A percentile compares a stretch with the other conserved stretches of the same genome.
Conservation (phyloP, 2,797 vertebrate genomes). For the Rhodeus uyekii region DNA sequence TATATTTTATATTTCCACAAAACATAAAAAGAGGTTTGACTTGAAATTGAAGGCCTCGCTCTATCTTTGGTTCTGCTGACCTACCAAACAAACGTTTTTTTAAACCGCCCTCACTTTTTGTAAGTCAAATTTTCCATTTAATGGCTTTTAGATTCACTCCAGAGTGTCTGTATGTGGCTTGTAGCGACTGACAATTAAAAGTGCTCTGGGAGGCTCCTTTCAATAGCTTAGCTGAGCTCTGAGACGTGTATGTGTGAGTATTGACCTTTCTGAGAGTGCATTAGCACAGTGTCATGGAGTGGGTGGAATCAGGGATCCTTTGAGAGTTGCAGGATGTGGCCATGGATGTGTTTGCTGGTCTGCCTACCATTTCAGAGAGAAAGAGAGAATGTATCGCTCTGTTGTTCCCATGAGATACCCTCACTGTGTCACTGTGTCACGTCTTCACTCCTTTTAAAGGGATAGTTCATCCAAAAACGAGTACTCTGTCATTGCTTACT, state of each 20-base stretch:
- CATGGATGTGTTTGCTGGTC: slow-evolving; percentile 36
- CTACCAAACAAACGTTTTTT: background rate
- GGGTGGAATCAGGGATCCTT: slow-evolving; percentile 45
- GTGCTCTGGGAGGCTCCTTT: slow-evolving; percentile 32
- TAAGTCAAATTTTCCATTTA: slow-evolving; percentile 2
- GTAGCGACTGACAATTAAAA: slow-evolving; percentile 34
- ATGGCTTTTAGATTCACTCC: slow-evolving; percentile 19
- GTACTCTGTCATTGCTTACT: background rate
- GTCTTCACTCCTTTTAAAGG: background rate
- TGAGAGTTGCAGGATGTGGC: slow-evolving; percentile 52
- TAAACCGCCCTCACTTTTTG: background rate
- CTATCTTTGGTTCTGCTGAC: background rate
- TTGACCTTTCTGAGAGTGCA: slow-evolving; percentile 51
- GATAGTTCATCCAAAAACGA: background rate
- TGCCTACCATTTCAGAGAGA: slow-evolving; percentile 38
- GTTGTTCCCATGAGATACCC: slow-evolving; percentile 32
- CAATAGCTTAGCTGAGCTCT: slow-evolving; percentile 1
- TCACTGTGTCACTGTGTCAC: background rate
- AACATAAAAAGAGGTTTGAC: background rate
- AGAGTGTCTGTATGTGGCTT: slow-evolving; percentile 9
- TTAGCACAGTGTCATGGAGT: slow-evolving; percentile 49
- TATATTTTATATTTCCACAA: background rate
- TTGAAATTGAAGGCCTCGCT: background rate
- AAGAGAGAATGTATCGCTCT: slow-evolving; percentile 8
- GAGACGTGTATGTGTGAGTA: slow-evolving; percentile 1